Evolutionary conservation across 1,140 invertebrate species (phyloP).

Genomic region (Neodiprion fabricii): DNA sequence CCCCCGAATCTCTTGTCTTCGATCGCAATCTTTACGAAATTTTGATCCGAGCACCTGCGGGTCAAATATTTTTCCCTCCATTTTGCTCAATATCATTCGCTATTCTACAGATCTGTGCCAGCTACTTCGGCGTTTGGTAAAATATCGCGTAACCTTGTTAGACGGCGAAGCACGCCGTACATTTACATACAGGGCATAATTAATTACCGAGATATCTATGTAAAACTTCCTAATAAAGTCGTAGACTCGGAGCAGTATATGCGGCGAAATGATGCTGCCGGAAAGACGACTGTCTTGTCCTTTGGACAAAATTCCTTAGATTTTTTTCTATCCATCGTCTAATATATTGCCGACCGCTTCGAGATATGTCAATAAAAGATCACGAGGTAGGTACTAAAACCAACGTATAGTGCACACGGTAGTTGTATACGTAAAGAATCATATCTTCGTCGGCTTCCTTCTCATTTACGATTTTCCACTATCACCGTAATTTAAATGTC

Average conservation of each 20-base stretch:
- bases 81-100: too few species aligned
- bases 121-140: too few species aligned
- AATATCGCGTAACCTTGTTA: too few species aligned
- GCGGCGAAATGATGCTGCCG: neutral
- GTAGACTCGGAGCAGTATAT: neutral
- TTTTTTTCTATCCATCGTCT: neutral
- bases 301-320: neutral
- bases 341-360: neutral
- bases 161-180: too few species aligned
- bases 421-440: neutral
- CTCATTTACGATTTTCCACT: neutral
- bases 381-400: too few species aligned
- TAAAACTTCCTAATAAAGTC: neutral
- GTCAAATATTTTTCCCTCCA: neutral
- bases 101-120: too few species aligned
- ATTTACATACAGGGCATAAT: neutral
- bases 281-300: neutral
- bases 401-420: too few species aligned
- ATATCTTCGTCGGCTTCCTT: slow-evolving; percentile 1
- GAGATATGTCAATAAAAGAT: too few species aligned
- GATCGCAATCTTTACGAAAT: neutral
- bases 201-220: neutral
- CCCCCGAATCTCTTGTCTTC: neutral
- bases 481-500: neutral
- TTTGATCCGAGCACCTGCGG: neutral